Conservation (phyloP, 2,113 vertebrate species). For the Pipa parva region DNA sequence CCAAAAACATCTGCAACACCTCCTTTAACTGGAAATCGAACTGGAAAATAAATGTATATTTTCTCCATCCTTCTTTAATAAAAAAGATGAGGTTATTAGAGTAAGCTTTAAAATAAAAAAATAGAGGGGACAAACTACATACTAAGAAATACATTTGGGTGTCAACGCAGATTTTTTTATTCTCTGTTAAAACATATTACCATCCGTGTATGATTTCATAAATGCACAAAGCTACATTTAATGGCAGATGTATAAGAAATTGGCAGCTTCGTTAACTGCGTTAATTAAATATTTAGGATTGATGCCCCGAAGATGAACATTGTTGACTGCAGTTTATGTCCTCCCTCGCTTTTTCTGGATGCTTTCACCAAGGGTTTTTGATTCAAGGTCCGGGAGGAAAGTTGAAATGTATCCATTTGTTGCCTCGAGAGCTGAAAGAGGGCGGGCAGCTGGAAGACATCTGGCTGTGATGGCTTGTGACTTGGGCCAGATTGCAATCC, state of each 20-base stretch:
- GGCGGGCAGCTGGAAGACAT: slow-evolving; percentile 31
- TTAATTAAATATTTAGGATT: slow-evolving; percentile 34
- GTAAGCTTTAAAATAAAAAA: no score
- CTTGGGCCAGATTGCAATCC: slow-evolving; percentile 12
- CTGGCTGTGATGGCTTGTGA: slow-evolving; percentile 3
- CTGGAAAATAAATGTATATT: no score
- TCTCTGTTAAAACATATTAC: no score
- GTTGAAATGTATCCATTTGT: slow-evolving; percentile 2
- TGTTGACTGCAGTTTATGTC: slow-evolving; percentile 12
- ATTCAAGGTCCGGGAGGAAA: slow-evolving; percentile 24
- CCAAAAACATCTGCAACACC: no score
- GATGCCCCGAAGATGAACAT: slow-evolving; percentile 11
- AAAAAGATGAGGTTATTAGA: no score
- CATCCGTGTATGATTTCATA: no score
- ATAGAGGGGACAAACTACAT: no score
- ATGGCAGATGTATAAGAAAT: background rate
- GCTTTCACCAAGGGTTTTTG: background rate
- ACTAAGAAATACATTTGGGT: no score
- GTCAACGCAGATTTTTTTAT: no score
- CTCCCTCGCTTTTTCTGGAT: slow-evolving; percentile 28
- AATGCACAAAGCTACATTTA: no score
- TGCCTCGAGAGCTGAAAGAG: background rate
- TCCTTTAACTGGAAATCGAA: no score
- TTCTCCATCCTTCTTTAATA: no score
- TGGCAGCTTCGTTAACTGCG: background rate